phyloP scores from a whole-genome alignment of 92 coral and sea anemone species.

The Phymanthus crucifer region DNA sequence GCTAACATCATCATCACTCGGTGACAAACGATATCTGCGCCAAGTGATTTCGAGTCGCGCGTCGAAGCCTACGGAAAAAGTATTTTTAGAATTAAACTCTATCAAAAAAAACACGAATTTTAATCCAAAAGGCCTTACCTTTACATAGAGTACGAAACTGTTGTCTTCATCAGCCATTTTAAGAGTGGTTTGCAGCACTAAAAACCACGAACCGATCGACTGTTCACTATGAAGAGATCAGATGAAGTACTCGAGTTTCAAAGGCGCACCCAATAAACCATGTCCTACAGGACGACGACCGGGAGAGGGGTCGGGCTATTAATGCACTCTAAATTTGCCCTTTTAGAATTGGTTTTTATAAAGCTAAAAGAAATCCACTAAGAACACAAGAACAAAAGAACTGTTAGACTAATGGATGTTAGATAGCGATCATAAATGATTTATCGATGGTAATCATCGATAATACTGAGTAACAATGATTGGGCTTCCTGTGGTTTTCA shows the following conservation, averaged over 20 bases:
- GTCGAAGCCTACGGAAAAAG: constrained; percentile 25
- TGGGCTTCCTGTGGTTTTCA: not conserved
- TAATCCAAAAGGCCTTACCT: constrained; percentile 35
- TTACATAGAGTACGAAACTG: constrained; percentile 51
- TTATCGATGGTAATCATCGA: not conserved
- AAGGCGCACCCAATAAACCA: constrained; percentile 41
- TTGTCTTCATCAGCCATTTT: constrained; percentile 39
- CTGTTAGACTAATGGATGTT: not conserved
- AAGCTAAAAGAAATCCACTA: not conserved
- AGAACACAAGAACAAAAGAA: not conserved
- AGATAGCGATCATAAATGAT: not conserved
- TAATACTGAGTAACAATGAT: not conserved
- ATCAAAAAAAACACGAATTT: not conserved
- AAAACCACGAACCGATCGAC: not conserved
- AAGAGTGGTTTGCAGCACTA: constrained; percentile 24
- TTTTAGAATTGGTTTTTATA: not conserved
- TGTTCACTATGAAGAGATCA: not conserved
- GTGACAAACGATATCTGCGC: constrained; percentile 60
- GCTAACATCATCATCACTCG: constrained; percentile 69
- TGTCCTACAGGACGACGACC: not conserved
- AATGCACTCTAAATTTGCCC: not conserved
- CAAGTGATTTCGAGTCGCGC: constrained; percentile 48
- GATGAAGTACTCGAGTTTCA: constrained; percentile 22
- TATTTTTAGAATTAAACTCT: not conserved
- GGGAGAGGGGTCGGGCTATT: constrained; percentile 3